Base-by-base conservation (phyloP, 2,113 vertebrate species). In the Mesocricetus auratus region DNA sequence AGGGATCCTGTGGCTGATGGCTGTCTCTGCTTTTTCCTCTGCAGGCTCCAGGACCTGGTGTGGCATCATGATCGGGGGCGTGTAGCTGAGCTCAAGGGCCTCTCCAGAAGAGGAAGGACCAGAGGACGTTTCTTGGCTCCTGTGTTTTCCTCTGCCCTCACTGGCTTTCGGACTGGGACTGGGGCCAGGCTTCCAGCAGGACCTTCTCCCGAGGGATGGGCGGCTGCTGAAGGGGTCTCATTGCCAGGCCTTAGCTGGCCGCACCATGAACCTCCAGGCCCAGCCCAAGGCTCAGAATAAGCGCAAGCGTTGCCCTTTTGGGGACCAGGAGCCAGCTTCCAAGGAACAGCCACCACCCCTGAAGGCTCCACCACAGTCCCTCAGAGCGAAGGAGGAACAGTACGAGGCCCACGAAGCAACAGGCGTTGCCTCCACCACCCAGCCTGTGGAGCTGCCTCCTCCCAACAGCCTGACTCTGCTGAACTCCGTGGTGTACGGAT, bases 211-310 rank as follows among this genome's bases (percentile, higher is more conserved):
- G n/a, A 94, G 97, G 96, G 3, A 98, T 98, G 97, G 97, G 94
- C 82, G 47, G 36, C 89, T 94, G 96, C 78, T 98, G 83, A 97
- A 95, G 62, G n/a, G 12, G 86, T 89, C 78, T 97, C 82, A 47
- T 31, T 66, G 53, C 95, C 1, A 47, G 89, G 96, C 93, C 96
- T 97, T 89, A 64, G 89, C 0, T 98, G 90, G 92, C 96, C 97
- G 96, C 98, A 99, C 98, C 99, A 99, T 99, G 99, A 99, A 99
- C 97, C 98, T 99, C 97, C 99, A 99, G 96, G 99, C 99, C 98
- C 99, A 99, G 98, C 99, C 99, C 97, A 99, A 99, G 98, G 98
- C 98, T 97, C 99, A 98, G 98, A 98, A 97, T 98, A 99, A 99
- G 98, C 99, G 99, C 83, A 99, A 99, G 93, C 99, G 99, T 95